These are phyloP conservation scores for Balanococcus diminutus DNA, from an alignment of 2,888 invertebrate genomes.

Conservation along the genomic window DNA sequence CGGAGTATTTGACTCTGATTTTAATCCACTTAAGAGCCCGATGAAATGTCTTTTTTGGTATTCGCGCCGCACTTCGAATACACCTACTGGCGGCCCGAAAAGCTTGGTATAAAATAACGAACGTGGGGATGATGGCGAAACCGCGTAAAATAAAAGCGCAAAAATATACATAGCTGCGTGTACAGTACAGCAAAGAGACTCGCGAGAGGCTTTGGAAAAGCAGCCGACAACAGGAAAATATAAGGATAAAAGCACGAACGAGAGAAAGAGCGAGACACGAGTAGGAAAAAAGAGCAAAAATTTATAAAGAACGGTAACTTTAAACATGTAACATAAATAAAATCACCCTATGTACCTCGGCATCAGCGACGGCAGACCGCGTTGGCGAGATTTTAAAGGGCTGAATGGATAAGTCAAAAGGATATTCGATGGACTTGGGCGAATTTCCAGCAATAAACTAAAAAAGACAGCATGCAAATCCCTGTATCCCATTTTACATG, in stretches of 20 bases:
- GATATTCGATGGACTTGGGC: conserved; percentile 54
- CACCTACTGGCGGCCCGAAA: not conserved
- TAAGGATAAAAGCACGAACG: not conserved
- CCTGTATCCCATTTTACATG: not conserved
- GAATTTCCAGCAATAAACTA: conserved; percentile 52
- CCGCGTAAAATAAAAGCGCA: conserved; percentile 5
- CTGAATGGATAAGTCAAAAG: conserved; percentile 52
- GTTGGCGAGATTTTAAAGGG: conserved; percentile 44
- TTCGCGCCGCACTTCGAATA: not conserved
- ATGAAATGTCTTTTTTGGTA: conserved; percentile 14
- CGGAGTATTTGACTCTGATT: conserved; percentile 4
- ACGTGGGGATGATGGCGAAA: not conserved
- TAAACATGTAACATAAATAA: conserved; percentile 53
- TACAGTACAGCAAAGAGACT: not conserved
- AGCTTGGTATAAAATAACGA: not conserved
- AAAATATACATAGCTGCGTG: not conserved
- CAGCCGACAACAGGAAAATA: not conserved
- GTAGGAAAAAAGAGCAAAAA: conserved; percentile 16
- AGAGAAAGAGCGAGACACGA: not conserved
- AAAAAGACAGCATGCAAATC: conserved; percentile 53
- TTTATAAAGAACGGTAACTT: conserved; percentile 50
- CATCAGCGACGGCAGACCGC: not conserved
- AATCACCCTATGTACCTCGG: conserved; percentile 45
- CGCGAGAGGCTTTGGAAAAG: not conserved
- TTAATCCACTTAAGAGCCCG: conserved; percentile 31